phyloP scores from a whole-genome alignment of 2,113 vertebrate genomes.

The Rhizomys pruinosus region DNA sequence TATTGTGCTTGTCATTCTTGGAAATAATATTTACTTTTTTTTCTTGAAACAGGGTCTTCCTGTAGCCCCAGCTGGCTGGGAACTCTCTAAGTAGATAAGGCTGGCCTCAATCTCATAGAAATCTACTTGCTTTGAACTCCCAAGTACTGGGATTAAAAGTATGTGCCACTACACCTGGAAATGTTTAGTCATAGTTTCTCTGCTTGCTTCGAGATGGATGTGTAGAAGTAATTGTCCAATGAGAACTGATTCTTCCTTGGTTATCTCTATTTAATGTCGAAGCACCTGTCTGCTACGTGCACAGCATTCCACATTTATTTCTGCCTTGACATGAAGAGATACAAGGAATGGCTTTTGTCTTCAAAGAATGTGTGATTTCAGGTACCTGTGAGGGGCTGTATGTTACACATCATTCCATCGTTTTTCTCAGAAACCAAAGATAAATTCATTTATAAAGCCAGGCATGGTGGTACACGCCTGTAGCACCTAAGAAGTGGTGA shows the following conservation, averaged over 20 bases:
- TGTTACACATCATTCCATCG: not conserved
- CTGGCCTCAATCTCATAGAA: too few relatives aligned
- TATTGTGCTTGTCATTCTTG: not conserved
- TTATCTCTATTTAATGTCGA: not conserved
- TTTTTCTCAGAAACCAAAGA: not conserved
- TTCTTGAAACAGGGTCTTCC: too few relatives aligned
- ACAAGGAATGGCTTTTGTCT: not conserved
- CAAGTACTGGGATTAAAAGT: too few relatives aligned
- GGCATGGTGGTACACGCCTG: not conserved
- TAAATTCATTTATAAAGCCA: not conserved
- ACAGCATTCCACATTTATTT: not conserved
- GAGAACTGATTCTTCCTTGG: not conserved
- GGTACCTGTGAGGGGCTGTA: not conserved
- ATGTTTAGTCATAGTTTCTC: not conserved
- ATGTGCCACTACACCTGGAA: too few relatives aligned
- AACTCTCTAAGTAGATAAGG: too few relatives aligned
- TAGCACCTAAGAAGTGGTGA: not conserved
- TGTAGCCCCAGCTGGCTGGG: too few relatives aligned
- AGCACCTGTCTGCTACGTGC: not conserved
- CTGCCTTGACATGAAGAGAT: not conserved
- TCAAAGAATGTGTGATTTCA: not conserved
- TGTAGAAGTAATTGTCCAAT: not conserved
- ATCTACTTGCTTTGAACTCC: too few relatives aligned
- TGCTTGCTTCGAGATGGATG: conserved; percentile 1
- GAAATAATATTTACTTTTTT: not conserved